These are phyloP conservation scores for Holcopasites calliopsidis DNA, from an alignment of 1,140 invertebrate genomes.

Conservation along the genomic window DNA sequence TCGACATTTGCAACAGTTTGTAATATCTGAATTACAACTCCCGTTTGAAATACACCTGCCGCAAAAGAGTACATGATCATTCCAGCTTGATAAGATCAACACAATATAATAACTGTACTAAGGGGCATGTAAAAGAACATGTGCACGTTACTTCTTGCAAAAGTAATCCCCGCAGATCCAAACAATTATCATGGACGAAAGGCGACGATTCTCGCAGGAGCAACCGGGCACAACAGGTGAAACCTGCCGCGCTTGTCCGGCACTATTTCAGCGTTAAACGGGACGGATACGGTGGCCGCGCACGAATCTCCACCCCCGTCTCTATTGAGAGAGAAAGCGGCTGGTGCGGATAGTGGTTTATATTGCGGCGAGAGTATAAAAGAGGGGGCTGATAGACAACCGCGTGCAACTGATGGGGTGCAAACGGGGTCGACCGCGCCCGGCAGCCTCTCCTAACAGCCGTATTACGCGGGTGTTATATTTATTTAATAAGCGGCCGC, in stretches of 20 bases:
- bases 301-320: conserved; percentile 43
- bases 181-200: too few relatives aligned
- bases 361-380: conserved; percentile 55
- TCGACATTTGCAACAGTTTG: too few relatives aligned
- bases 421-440: conserved; percentile 72
- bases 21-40: too few relatives aligned
- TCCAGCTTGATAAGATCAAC: too few relatives aligned
- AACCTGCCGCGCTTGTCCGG: conserved; percentile 2
- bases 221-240: conserved; percentile 39
- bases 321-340: neutral
- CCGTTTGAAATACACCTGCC: too few relatives aligned
- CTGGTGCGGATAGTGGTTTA: conserved; percentile 54
- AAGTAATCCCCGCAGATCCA: too few relatives aligned
- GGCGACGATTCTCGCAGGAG: too few relatives aligned
- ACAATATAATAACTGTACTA: too few relatives aligned
- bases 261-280: conserved; percentile 42
- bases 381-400: conserved; percentile 63
- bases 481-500: conserved; percentile 70
- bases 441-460: conserved; percentile 65
- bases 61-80: too few relatives aligned
- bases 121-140: too few relatives aligned
- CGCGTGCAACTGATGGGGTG: conserved; percentile 73
- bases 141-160: too few relatives aligned
- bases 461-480: conserved; percentile 73
- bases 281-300: conserved; percentile 31